Evolutionary conservation across 2,888 invertebrate genomes (phyloP).

Genomic region (Malthinus seriepunctatus): DNA sequence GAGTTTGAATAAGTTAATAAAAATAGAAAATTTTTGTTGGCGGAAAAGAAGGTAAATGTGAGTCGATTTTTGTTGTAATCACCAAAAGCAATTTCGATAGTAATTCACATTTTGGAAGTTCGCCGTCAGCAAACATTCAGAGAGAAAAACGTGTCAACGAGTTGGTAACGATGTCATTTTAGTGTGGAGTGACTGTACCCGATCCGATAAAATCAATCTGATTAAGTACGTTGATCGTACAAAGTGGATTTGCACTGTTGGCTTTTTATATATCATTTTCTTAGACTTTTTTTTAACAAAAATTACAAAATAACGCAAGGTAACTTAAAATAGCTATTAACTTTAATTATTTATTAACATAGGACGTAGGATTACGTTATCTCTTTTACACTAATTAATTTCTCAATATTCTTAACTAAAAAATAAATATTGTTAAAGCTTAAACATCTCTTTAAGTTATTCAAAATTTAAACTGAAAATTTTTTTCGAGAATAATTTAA

Average conservation of each 20-base stretch:
- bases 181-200: constrained; percentile 24
- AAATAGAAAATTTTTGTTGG: background rate
- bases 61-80: constrained; percentile 15
- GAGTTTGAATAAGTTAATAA: no score
- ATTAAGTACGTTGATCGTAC: constrained; percentile 23
- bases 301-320: no score
- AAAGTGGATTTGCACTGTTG: constrained; percentile 24
- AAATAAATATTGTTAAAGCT: no score
- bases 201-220: constrained; percentile 30
- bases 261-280: constrained; percentile 23
- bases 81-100: constrained; percentile 24
- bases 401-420: no score
- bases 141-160: constrained; percentile 28
- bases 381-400: no score
- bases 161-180: constrained; percentile 28
- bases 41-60: constrained; percentile 7
- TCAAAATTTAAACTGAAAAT: no score
- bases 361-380: no score
- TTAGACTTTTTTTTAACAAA: background rate
- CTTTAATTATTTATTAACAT: no score
- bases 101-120: constrained; percentile 25
- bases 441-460: no score
- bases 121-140: constrained; percentile 28
- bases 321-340: no score
- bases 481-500: no score